Percentiles rank a stretch among this genome's conserved stretches.
Conservation (phyloP, 2,113 vertebrate species). For the Lynx canadensis region DNA sequence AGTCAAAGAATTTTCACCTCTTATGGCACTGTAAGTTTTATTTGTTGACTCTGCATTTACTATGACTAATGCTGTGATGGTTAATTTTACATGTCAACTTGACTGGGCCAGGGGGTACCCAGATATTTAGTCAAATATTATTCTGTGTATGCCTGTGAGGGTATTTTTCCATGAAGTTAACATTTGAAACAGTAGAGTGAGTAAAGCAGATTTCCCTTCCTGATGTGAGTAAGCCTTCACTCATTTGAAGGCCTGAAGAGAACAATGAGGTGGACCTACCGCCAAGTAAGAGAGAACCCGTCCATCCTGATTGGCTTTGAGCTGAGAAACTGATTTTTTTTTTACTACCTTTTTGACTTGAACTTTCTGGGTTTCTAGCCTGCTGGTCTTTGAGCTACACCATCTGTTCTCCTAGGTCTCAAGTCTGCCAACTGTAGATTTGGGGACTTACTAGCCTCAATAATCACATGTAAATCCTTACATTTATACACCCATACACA, state of each 20-base stretch:
- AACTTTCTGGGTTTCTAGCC: not conserved
- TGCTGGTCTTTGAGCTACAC: not conserved
- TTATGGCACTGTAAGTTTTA: not conserved
- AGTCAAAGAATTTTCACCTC: not conserved
- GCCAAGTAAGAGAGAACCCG: not conserved
- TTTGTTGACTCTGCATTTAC: slow-evolving; percentile 2
- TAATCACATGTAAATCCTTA: not conserved
- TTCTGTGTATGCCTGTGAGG: not conserved
- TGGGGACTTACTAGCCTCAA: not conserved
- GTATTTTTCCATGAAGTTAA: not conserved
- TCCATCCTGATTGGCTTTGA: not conserved
- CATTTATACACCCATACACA: not conserved
- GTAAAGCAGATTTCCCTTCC: not conserved
- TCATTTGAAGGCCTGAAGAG: not conserved
- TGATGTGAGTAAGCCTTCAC: not conserved
- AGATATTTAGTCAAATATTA: not conserved
- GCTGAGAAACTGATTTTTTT: not conserved
- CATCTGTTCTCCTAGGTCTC: not conserved
- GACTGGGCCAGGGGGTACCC: not conserved
- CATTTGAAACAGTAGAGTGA: not conserved
- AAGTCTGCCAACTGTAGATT: not conserved
- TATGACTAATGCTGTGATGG: not conserved
- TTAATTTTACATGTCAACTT: not conserved
- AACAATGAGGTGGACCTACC: not conserved
- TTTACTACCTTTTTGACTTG: not conserved